Evolutionary conservation across 2,113 vertebrate species (phyloP).

Genomic region (Aplodontia rufa): DNA sequence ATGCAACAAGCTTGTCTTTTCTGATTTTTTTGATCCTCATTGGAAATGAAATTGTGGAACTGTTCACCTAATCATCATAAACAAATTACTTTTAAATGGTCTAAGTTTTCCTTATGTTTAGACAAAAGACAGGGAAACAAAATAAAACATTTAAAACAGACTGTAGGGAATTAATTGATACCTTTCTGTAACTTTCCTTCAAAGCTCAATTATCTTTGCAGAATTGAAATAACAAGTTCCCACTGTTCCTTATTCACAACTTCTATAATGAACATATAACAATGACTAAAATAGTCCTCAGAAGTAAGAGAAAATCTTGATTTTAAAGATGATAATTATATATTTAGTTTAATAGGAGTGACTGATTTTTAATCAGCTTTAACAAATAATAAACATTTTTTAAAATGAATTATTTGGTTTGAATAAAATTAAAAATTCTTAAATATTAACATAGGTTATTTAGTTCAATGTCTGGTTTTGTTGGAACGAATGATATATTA

Average conservation of each 20-base stretch:
- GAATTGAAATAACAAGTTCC: not conserved
- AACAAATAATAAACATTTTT: not conserved
- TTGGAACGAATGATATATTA: not conserved
- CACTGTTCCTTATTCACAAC: not conserved
- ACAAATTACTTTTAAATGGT: not conserved
- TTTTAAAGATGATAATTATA: not conserved
- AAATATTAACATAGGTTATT: not conserved
- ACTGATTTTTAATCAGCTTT: not conserved
- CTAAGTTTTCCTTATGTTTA: not conserved
- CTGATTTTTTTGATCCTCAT: not conserved
- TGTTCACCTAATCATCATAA: not conserved
- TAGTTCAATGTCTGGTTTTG: not conserved
- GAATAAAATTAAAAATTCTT: not conserved
- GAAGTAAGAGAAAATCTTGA: not conserved
- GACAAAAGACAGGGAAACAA: not conserved
- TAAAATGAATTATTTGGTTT: not conserved
- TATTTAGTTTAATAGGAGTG: not conserved
- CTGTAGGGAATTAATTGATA: not conserved
- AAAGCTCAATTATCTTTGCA: not conserved
- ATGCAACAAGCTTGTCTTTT: not conserved
- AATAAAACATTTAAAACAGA: not conserved
- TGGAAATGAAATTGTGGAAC: not conserved
- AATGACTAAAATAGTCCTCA: not conserved
- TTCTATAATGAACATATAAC: not conserved
- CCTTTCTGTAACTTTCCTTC: not conserved